Base-by-base conservation (phyloP, 2,113 vertebrate species). In the Pseudorhombus dupliciocellatus region DNA sequence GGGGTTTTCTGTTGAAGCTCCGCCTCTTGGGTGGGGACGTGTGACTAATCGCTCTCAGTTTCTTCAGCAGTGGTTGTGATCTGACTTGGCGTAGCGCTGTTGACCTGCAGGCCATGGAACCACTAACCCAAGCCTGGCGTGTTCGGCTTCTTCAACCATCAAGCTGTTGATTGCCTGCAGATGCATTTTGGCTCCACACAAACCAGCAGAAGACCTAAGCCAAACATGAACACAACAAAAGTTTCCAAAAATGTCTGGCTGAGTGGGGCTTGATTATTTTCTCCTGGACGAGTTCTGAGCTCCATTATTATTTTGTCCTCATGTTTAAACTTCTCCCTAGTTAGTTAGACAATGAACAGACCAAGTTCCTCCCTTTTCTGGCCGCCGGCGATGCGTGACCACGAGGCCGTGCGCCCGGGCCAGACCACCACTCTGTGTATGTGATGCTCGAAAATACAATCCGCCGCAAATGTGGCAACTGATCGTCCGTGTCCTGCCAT, bases 171-270 rank as follows among this genome's bases (percentile, higher is more conserved):
- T 83, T 76, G 30, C 68, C 76, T 78, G 56, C 77, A 79, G 68
- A 88, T 80, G 60, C 37, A 25, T 64, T 71, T 58, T 55, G 66
- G 73, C 72, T 75, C 66, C 40, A 66, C 40, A 59, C 34, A 37
- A 8, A 59, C 31, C 44, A 77, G 62, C 63, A 56, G 42, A 56
- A 71, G 15, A 50, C 74, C n/a, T 4, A 63, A 66, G 70, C 71
- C 79, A 83, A 72, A 77, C 62, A 18, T 40, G 37, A 80, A 28
- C 25, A 44, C 42, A 73, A 60, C 37, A 53, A 5, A 46, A 31
- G 44, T 84, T 78, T 88, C 74, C 76, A 77, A 65, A 81, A 44
- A n/a, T 62, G 22, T 67, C 69, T 70, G 77, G 37, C 63, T 25
- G 8, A 61, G 53, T 25, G 21, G 50, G 25, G 46, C 58, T 48